These are phyloP conservation scores for Papilio polyxenes DNA, from an alignment of 1,140 invertebrate genomes.

Conservation along the genomic window DNA sequence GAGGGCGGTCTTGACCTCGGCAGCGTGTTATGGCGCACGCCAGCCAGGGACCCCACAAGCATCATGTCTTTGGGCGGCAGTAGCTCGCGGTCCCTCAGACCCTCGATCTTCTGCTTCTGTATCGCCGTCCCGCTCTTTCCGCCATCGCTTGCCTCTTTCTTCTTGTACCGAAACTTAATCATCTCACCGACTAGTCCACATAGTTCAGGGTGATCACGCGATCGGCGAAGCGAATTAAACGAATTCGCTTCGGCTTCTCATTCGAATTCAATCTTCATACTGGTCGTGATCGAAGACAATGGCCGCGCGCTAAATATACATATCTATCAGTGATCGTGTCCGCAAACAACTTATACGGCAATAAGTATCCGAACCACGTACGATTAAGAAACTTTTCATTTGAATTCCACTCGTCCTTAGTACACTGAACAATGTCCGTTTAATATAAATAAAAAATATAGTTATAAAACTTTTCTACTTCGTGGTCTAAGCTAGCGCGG, in stretches of 20 bases:
- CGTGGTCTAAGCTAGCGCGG: conserved; percentile 54
- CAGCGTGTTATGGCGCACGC: conserved; percentile 74
- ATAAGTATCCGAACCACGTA: conserved; percentile 75
- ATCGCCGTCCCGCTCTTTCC: conserved; percentile 68
- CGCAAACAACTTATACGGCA: conserved; percentile 66
- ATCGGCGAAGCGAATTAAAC: conserved; percentile 50
- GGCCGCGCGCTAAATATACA: conserved; percentile 69
- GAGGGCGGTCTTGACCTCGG: conserved; percentile 69
- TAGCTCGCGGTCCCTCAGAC: conserved; percentile 67
- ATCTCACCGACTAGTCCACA: conserved; percentile 76
- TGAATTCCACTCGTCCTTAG: conserved; percentile 54
- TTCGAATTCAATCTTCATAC: conserved; percentile 65
- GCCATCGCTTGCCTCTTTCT: conserved; percentile 79
- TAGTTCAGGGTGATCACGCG: conserved; percentile 58
- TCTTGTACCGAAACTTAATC: conserved; percentile 84
- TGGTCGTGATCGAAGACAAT: conserved; percentile 67
- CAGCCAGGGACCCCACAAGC: conserved; percentile 61
- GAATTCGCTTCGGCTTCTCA: conserved; percentile 55
- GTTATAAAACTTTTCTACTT: not conserved
- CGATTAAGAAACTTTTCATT: conserved; percentile 61
- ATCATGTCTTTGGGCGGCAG: conserved; percentile 74
- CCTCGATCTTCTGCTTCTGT: conserved; percentile 76
- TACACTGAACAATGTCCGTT: conserved; percentile 49
- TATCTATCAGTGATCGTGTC: conserved; percentile 57
- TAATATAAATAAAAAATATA: conserved; percentile 37